Evolutionary conservation across 1,140 invertebrate species (phyloP), one percentile per base, ranked within the genome.

Genomic region (Galleria mellonella): DNA sequence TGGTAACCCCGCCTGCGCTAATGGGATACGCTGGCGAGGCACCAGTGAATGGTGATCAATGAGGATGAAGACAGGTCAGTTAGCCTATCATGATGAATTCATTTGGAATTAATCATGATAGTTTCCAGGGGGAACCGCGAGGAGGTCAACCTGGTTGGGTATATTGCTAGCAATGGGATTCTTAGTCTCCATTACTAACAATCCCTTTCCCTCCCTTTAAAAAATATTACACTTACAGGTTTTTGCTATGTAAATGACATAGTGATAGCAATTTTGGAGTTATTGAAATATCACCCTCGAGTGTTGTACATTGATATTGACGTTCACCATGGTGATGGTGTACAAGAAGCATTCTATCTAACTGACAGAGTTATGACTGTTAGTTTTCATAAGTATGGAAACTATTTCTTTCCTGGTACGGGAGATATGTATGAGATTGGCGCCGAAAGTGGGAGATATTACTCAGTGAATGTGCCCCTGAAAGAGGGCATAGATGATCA

Each of bases 241-340:
- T 99, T 99, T 72, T 99, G 97, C 83, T 99, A 98, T 70, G 96
- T 98, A 0, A 99, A 99, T 73, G 98, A 99, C 77, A 99, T 99
- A 60, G 98, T 99, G 0, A 96, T 99, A 52, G 97, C 94, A 0
- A 99, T 99, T 62, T 85, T 99, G 41, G 98, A 99, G 83, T 87
- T 99, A 9, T 83, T 99, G 0, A 98, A 97, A 75, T 97, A 97
- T 72, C 94, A 98, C 83, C 93, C 96, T 0, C 87, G 98, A 56
- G 98, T 99, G 8, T 84, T 99, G 9, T 99, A 99, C 67, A 98
- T 99, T 47, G 98, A 99, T 71, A 99, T 99, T 57, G 98, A 99
- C 71, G 98, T 99, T 6, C 98, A 99, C 83, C 98, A 99, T 83
- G 98, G 98, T 0, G 98, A 99, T 87, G 98, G 98, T 0, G 98